A percentile compares a stretch with the other conserved stretches of the same genome.
phyloP scores from a whole-genome alignment of 92 coral and sea anemone genomes.

The Phenganax stokvisi region DNA sequence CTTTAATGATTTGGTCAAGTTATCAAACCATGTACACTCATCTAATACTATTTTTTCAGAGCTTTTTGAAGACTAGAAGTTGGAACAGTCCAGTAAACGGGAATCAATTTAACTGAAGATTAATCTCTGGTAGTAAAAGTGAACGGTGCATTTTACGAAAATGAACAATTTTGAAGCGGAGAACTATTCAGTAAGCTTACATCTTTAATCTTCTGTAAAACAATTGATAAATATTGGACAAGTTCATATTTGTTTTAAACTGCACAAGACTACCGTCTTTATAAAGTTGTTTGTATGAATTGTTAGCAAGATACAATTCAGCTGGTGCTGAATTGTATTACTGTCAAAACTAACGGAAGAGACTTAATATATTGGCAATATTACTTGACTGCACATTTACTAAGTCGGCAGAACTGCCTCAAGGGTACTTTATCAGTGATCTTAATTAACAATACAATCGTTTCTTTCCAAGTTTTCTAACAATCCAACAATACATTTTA shows the following conservation, averaged over 20 bases:
- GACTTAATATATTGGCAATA: slow-evolving; percentile 21
- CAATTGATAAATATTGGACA: too few relatives aligned
- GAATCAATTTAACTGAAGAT: neutral
- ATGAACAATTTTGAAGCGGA: neutral
- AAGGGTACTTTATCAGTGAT: neutral
- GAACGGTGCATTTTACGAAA: neutral
- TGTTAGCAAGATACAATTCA: neutral
- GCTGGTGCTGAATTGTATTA: slow-evolving; percentile 16
- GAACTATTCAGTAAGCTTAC: too few relatives aligned
- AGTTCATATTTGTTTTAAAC: too few relatives aligned
- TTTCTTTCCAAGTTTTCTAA: neutral
- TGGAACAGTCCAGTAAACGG: neutral
- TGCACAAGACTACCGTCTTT: too few relatives aligned
- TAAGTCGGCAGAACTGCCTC: too few relatives aligned
- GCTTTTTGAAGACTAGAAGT: neutral
- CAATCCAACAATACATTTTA: neutral
- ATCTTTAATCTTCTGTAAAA: too few relatives aligned
- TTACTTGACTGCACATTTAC: neutral
- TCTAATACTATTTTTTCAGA: too few relatives aligned
- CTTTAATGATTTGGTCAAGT: too few relatives aligned
- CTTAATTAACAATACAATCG: neutral
- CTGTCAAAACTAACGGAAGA: slow-evolving; percentile 9
- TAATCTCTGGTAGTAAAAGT: neutral
- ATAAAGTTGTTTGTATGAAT: too few relatives aligned
- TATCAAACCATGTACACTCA: too few relatives aligned